Conservation (phyloP, 2,113 vertebrate species). For the Theristicus caerulescens region DNA sequence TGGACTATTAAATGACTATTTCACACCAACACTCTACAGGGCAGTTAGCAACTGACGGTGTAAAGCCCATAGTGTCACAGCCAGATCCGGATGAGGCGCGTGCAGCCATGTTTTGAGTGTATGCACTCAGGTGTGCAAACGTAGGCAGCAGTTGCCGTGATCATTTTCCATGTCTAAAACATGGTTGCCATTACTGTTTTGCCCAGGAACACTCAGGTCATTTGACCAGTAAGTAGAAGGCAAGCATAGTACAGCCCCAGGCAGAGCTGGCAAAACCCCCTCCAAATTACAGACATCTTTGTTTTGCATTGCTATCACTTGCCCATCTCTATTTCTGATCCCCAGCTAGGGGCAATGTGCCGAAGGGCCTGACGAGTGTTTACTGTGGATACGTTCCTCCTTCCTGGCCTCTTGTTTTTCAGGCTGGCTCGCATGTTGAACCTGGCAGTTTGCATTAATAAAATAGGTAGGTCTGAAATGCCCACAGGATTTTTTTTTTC, state of each 20-base stretch:
- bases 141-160: not conserved
- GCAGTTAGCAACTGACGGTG: not conserved
- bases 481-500: not conserved
- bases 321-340: not conserved
- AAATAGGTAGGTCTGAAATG: conserved; percentile 28
- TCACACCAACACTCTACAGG: accelerated
- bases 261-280: not conserved
- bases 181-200: not conserved
- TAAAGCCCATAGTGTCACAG: not conserved
- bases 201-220: not conserved
- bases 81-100: accelerated
- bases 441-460: not conserved
- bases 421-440: not conserved
- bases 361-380: not conserved
- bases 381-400: not conserved
- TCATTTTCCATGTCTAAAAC: not conserved
- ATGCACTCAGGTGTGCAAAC: not conserved
- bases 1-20: not conserved
- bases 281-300: not conserved
- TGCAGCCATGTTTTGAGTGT: not conserved
- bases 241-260: not conserved
- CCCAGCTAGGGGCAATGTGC: not conserved
- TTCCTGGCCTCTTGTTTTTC: not conserved
- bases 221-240: not conserved
- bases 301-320: not conserved